Evolutionary conservation across 2,113 vertebrate genomes (phyloP).

Genomic region (Lepisosteus osseus): DNA sequence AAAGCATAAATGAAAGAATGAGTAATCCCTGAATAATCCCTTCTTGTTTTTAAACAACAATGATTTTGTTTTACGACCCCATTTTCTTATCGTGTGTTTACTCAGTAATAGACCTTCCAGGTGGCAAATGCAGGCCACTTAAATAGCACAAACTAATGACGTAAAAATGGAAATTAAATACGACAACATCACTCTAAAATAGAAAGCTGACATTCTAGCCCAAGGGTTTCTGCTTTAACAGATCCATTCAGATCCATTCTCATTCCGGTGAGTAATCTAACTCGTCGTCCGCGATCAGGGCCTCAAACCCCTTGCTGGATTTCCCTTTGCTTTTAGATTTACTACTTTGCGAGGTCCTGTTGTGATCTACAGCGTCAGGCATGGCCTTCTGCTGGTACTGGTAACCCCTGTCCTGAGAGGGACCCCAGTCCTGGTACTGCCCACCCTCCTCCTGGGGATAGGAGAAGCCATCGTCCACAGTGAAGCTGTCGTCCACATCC

Average conservation of each 20-base stretch:
- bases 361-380: conserved; percentile 61
- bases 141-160: background rate
- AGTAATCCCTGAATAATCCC: too few relatives aligned
- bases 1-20: too few relatives aligned
- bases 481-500: conserved; percentile 83
- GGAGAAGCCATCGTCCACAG: conserved; percentile 64
- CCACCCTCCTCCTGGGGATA: conserved; percentile 57
- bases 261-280: conserved; percentile 77
- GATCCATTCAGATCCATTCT: background rate
- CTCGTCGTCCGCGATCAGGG: conserved; percentile 80
- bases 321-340: conserved; percentile 78
- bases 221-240: conserved; percentile 57
- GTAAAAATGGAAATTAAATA: background rate
- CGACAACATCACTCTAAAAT: background rate
- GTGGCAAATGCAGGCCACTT: too few relatives aligned
- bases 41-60: too few relatives aligned
- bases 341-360: conserved; percentile 63
- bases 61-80: too few relatives aligned
- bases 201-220: conserved; percentile 60
- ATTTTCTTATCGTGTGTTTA: too few relatives aligned
- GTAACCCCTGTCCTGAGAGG: conserved; percentile 67
- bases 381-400: conserved; percentile 70
- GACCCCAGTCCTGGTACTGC: conserved; percentile 73
- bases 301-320: conserved; percentile 70
- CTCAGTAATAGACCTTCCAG: too few relatives aligned